Percentiles rank a stretch among this genome's conserved stretches.
phyloP scores from a whole-genome alignment of 2,113 vertebrate species.

The Mungos mungo region DNA sequence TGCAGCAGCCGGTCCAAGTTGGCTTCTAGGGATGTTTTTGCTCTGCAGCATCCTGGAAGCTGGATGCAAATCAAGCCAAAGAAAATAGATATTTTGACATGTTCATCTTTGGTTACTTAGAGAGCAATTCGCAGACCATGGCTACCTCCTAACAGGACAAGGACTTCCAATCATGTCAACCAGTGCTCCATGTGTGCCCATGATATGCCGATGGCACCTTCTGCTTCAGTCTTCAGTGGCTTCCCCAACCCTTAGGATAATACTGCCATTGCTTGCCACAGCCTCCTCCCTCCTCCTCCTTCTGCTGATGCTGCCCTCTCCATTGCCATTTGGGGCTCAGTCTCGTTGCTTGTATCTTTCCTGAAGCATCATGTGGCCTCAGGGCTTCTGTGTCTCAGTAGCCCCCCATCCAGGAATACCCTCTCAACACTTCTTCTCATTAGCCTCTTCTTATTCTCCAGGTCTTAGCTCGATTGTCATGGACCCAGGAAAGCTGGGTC shows the following conservation, averaged over 20 bases:
- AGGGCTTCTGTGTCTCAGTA: neutral
- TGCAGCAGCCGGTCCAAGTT: neutral
- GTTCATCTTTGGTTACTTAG: neutral
- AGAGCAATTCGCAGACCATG: neutral
- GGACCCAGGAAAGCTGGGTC: too few species aligned
- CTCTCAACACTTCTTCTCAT: too few species aligned
- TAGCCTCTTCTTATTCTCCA: neutral
- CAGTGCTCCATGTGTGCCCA: neutral
- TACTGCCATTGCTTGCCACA: rapidly evolving
- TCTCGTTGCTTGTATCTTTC: neutral
- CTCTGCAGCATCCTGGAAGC: neutral
- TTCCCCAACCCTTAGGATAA: neutral
- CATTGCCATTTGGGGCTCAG: neutral
- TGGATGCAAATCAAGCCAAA: neutral
- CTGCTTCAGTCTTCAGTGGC: neutral
- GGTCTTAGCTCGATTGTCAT: neutral
- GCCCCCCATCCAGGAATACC: too few species aligned
- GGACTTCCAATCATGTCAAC: neutral
- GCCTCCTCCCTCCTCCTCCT: neutral
- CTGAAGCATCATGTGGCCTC: neutral
- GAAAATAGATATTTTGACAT: neutral
- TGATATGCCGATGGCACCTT: neutral
- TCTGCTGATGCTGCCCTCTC: rapidly evolving
- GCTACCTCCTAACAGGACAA: neutral
- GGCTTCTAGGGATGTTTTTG: neutral